These are phyloP conservation scores for Mimachlamys varia DNA, from an alignment of 2,888 invertebrate genomes.

Conservation along the genomic window DNA sequence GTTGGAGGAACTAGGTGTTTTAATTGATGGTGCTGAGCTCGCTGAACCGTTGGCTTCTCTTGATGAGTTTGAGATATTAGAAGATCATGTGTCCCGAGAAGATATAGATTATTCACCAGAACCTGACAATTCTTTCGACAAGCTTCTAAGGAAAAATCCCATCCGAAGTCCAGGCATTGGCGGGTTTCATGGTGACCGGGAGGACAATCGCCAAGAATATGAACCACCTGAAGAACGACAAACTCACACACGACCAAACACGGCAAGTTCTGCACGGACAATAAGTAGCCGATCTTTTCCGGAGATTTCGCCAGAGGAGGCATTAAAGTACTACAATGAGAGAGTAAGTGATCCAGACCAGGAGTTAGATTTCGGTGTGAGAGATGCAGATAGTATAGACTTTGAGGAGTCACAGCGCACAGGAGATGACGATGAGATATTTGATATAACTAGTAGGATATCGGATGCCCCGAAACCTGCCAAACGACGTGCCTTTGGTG, in stretches of 20 bases:
- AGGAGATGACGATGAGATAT: conserved; percentile 70
- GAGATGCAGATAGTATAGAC: conserved; percentile 63
- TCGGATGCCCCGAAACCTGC: conserved; percentile 62
- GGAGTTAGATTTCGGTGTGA: conserved; percentile 48
- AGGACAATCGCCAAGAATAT: conserved; percentile 51
- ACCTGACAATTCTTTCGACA: conserved; percentile 59
- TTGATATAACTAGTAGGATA: conserved; percentile 65
- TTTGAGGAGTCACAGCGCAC: conserved; percentile 62
- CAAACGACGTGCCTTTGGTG: conserved; percentile 63
- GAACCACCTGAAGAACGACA: conserved; percentile 56
- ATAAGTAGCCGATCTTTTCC: conserved; percentile 73
- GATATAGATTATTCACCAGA: conserved; percentile 53
- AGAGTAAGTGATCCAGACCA: conserved; percentile 55
- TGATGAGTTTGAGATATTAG: conserved; percentile 74
- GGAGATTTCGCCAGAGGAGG: conserved; percentile 72
- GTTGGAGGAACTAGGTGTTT: conserved; percentile 72
- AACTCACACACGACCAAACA: conserved; percentile 62
- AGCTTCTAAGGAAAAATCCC: conserved; percentile 56
- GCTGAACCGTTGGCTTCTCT: conserved; percentile 68
- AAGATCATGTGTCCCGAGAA: conserved; percentile 64
- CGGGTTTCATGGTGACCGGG: conserved; percentile 42
- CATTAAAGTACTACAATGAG: conserved; percentile 62
- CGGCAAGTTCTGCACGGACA: conserved; percentile 70
- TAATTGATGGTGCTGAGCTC: conserved; percentile 70
- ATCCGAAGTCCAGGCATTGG: conserved; percentile 54